Conservation (phyloP, 2,888 invertebrate species). For the Pandemis heparana region DNA sequence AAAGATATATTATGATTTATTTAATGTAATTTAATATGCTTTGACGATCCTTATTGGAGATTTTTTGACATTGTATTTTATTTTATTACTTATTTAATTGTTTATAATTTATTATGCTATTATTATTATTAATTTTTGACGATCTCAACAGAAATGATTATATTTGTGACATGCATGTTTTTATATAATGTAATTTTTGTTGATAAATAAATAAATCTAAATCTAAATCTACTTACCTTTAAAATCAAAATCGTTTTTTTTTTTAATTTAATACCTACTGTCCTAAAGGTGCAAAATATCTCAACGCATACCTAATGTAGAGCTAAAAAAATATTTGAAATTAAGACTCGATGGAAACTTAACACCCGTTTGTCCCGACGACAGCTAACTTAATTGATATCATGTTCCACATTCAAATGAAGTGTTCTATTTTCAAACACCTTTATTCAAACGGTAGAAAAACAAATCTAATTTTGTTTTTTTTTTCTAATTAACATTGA, state of each 20-base stretch:
- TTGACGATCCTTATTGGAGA: too few species aligned
- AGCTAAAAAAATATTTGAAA: conserved; percentile 46
- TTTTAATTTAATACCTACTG: not conserved
- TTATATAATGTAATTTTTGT: too few species aligned
- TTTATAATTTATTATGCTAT: too few species aligned
- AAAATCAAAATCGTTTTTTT: not conserved
- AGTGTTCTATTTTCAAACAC: conserved; percentile 68
- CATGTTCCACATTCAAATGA: conserved; percentile 67
- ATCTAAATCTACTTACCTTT: too few species aligned
- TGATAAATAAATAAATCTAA: too few species aligned
- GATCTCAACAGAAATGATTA: too few species aligned
- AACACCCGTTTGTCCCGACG: conserved; percentile 61
- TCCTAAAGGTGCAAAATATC: conserved; percentile 11
- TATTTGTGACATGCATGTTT: too few species aligned
- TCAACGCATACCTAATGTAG: conserved; percentile 31
- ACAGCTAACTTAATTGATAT: conserved; percentile 80
- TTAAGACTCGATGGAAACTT: conserved; percentile 64
- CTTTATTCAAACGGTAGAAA: conserved; percentile 46
- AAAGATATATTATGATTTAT: too few species aligned
- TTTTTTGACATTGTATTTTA: too few species aligned
- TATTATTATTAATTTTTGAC: too few species aligned
- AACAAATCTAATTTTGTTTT: conserved; percentile 44
- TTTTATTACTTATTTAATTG: too few species aligned
- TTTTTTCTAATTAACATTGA: conserved; percentile 41
- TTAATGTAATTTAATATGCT: too few species aligned